phyloP scores from a whole-genome alignment of 2,888 invertebrate species.

The Steinernema hermaphroditum region DNA sequence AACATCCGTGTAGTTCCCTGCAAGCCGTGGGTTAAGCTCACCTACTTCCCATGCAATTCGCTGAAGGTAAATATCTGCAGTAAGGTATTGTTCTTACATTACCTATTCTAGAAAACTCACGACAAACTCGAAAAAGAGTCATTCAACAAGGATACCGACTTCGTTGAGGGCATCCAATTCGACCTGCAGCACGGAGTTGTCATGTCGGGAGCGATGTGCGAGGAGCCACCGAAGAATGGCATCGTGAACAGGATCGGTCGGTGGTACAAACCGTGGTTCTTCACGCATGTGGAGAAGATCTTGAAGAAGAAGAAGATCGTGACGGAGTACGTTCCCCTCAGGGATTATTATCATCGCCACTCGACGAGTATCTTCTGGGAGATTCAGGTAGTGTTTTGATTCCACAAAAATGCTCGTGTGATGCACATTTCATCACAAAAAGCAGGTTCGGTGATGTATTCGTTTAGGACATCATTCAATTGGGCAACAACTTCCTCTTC shows the following conservation, averaged over 20 bases:
- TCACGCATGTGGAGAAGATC: conserved; percentile 75
- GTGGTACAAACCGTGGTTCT: conserved; percentile 85
- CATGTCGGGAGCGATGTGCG: conserved; percentile 77
- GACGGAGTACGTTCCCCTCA: conserved; percentile 75
- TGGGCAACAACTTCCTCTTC: conserved; percentile 79
- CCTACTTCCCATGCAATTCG: conserved; percentile 73
- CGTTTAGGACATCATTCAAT: conserved; percentile 79
- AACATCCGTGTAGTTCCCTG: conserved; percentile 78
- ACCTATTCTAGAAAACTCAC: conserved; percentile 69
- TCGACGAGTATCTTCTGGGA: conserved; percentile 83
- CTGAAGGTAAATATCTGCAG: conserved; percentile 36
- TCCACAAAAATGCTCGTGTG: no score
- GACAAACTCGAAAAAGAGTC: conserved; percentile 71
- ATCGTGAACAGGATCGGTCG: conserved; percentile 75
- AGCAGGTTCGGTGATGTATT: no score
- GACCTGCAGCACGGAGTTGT: conserved; percentile 75
- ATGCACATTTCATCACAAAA: no score
- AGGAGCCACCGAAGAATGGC: conserved; percentile 51
- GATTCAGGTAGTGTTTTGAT: conserved; percentile 77
- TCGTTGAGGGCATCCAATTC: conserved; percentile 78
- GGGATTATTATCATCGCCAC: conserved; percentile 83
- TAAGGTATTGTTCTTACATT: not conserved
- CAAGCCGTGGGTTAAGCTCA: conserved; percentile 72
- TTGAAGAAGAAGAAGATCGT: conserved; percentile 35
- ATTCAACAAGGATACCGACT: conserved; percentile 73